Base-by-base conservation (phyloP, 2,888 invertebrate genomes). In the Dione juno region DNA sequence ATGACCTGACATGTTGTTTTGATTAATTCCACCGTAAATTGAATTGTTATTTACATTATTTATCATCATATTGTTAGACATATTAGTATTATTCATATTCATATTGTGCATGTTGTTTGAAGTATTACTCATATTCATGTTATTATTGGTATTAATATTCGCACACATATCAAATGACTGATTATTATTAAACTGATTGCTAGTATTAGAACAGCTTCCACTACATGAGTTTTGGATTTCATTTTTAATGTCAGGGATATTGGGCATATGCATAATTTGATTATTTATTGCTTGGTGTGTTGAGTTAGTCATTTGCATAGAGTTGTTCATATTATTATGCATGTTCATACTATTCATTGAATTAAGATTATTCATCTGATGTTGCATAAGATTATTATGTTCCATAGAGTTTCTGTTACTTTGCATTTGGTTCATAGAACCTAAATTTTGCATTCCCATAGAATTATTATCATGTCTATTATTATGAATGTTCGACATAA, bases 171-270 rank as follows among this genome's bases (percentile, higher is more conserved):
- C 93, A 82, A 91, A 91, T 7, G 88, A 79, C 69, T 88, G 90
- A 74, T 70, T 90, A 72, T 82, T 89, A 9, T 88, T 66, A 78
- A 89, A 92, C 74, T 90, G 92, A 13, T 86, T 70, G 66, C 78
- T 85, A 71, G 85, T 90, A 69, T 87, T 91, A 19, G 92, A 83
- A 73, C 93, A 93, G 77, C 88, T 92, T 8, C 91, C 92, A 75
- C 90, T 85, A 74, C 93, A 93, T 7, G 91, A 87, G 77, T 85
- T 90, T 80, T 90, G 89, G 48, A 92, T 90, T 77, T 93, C 93
- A 78, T 88, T 92, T 81, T 93, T 93, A 37, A 93, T 93, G 73
- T 93, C 93, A 8, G 92, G 89, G 75, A 92, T 93, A 75, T 89
- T 92, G 7, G 89, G 88, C 70, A 83, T 86, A 74, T 93, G 93